A percentile compares a stretch with the other conserved stretches of the same genome.
Evolutionary conservation across 2,888 invertebrate genomes (phyloP).

Genomic region (Trachelus troglodyta): DNA sequence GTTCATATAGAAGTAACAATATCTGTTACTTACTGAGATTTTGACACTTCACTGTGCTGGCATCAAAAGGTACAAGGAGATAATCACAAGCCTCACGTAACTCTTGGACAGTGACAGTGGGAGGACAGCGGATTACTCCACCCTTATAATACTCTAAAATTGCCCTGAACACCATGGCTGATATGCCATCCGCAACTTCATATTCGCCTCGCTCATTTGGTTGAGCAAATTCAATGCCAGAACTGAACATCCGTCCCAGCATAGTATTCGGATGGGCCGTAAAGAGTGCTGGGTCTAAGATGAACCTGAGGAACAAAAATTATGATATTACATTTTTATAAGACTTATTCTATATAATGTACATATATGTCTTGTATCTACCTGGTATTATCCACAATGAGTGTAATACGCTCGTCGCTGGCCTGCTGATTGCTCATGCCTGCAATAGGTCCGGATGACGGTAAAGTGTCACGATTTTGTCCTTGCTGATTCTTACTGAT

Average conservation of each 20-base stretch:
- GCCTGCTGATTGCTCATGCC: constrained; percentile 65
- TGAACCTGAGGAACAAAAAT: constrained; percentile 69
- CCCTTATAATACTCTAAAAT: constrained; percentile 95
- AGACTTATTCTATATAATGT: neutral
- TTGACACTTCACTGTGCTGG: constrained; percentile 94
- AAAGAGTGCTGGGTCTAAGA: constrained; percentile 92
- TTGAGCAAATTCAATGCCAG: constrained; percentile 90
- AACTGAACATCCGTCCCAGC: constrained; percentile 98
- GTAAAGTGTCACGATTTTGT: constrained; percentile 51
- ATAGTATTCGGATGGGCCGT: constrained; percentile 97
- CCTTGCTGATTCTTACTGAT: constrained; percentile 54
- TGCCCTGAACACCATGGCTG: constrained; percentile 93
- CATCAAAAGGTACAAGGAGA: constrained; percentile 96
- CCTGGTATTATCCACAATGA: constrained; percentile 96
- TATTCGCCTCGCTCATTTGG: constrained; percentile 97
- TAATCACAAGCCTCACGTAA: constrained; percentile 99
- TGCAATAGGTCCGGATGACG: constrained; percentile 59
- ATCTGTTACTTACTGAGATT: constrained; percentile 82
- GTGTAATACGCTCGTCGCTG: constrained; percentile 83
- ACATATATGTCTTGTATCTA: constrained; percentile 21
- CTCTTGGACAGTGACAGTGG: constrained; percentile 95
- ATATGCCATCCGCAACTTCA: constrained; percentile 97
- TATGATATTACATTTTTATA: too few relatives aligned
- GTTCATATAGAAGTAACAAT: too few relatives aligned
- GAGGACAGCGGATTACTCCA: constrained; percentile 93